Evolutionary conservation across 2,888 invertebrate genomes (phyloP), one percentile per base, ranked within the genome.

Genomic region (Altica lythri): DNA sequence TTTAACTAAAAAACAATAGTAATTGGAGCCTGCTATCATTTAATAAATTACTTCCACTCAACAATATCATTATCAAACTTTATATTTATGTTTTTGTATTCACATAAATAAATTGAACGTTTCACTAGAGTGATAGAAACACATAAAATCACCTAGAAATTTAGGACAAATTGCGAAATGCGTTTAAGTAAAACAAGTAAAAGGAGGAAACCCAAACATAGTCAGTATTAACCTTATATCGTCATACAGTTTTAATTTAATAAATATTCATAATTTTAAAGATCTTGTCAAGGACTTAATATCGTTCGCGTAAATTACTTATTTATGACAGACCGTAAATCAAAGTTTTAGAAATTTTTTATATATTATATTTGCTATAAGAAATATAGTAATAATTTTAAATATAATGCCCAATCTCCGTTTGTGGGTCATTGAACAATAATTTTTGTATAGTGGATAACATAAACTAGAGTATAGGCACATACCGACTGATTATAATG

Each of bases 161-260:
- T 40, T 40, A 22, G 40, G 40, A 19, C 40, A 25, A 3, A 40
- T 40, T 40, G 22, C 25, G 25, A 22, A 40, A 40, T 22, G 22
- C 22, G 19, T 22, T 22, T 22, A 13, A 8, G 14, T 13, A 40
- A 40, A 40, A 22, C 40, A 13, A 40, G 40, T 40, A 40, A 40
- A 40, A 40, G 22, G 4, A 40, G 40, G 40, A 40, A 40, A 40
- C 22, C 22, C n/a, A n/a, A n/a, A n/a, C n/a, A n/a, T n/a, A n/a
- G n/a, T n/a, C n/a, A n/a, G n/a, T n/a, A n/a, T n/a, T n/a, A n/a
- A n/a, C n/a, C n/a, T n/a, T n/a, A n/a, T n/a, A n/a, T n/a, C n/a
- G n/a, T 8, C 6, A 19, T 10, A 10, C 17, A 35, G 13, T 35
- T 14, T 35, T 35, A 35, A 35, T n/a, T n/a, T 37, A 12, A 40